These are phyloP conservation scores for Linurgus olivaceus DNA, from an alignment of 2,797 vertebrate species.

Conservation along the genomic window DNA sequence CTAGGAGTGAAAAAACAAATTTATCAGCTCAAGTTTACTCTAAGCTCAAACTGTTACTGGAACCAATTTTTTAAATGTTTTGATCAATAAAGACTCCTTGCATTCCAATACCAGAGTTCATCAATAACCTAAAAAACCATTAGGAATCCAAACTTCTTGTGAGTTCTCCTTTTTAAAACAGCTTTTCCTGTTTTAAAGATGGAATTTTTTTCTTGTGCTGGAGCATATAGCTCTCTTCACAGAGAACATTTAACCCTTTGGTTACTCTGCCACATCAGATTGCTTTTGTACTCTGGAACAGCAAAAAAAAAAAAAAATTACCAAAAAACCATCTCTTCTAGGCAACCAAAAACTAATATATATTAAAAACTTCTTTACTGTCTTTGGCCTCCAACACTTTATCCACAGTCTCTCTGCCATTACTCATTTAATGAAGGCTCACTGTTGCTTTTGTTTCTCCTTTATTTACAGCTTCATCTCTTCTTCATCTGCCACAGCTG, in stretches of 20 bases:
- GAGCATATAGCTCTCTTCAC: background rate
- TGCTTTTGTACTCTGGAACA: background rate
- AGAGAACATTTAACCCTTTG: background rate
- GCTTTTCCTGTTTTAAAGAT: background rate
- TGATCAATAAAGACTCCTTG: background rate
- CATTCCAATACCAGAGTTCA: background rate
- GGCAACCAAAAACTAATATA: background rate
- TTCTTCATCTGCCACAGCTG: background rate
- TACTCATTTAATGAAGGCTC: background rate
- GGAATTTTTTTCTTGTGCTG: background rate
- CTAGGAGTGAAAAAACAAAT: background rate
- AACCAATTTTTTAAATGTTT: background rate
- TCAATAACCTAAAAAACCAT: background rate
- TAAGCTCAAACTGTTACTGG: background rate
- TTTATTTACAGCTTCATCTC: background rate
- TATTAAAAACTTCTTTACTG: background rate
- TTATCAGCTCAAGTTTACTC: background rate
- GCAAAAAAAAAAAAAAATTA: background rate
- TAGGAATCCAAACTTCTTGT: background rate
- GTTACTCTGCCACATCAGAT: background rate
- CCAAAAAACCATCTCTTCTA: background rate
- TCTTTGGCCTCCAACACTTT: background rate
- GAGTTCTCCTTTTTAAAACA: background rate
- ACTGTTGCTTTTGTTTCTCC: background rate
- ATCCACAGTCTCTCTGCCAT: background rate